Evolutionary conservation across 2,797 vertebrate genomes (phyloP).

Genomic region (Sebastes hubbsi): DNA sequence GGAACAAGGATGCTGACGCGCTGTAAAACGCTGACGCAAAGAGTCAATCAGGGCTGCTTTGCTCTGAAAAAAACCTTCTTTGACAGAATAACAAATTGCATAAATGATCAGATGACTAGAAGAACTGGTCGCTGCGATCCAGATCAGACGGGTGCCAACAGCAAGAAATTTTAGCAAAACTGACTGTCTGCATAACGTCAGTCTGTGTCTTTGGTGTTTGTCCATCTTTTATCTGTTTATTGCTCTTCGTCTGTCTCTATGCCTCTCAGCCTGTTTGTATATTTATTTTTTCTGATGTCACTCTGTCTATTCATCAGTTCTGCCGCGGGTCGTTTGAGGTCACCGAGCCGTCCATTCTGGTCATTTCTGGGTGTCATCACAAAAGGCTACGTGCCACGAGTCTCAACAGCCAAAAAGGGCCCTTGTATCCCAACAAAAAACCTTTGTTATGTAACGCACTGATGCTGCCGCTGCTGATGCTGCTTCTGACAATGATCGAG

Average conservation of each 20-base stretch:
- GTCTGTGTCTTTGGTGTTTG: slow-evolving; percentile 8
- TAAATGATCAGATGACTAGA: slow-evolving; percentile 52
- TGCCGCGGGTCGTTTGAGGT: slow-evolving; percentile 57
- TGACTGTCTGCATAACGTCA: slow-evolving; percentile 11
- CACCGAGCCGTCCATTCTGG: slow-evolving; percentile 61
- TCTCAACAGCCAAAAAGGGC: slow-evolving; percentile 65
- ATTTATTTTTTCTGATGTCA: slow-evolving; percentile 42
- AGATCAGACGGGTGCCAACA: slow-evolving; percentile 1
- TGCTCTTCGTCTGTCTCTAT: slow-evolving; percentile 9
- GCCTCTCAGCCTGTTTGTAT: slow-evolving; percentile 33
- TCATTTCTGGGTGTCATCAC: slow-evolving; percentile 74
- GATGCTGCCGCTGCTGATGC: slow-evolving; percentile 61
- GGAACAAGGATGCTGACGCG: slow-evolving; percentile 21
- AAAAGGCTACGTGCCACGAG: slow-evolving; percentile 67
- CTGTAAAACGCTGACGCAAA: slow-evolving; percentile 44
- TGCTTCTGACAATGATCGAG: slow-evolving; percentile 47
- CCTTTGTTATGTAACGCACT: slow-evolving; percentile 79
- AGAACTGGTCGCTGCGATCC: neutral
- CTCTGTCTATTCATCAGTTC: slow-evolving; percentile 60
- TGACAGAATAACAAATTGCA: slow-evolving; percentile 39
- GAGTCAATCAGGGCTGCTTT: slow-evolving; percentile 7
- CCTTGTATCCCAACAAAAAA: slow-evolving; percentile 66
- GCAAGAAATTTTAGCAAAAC: neutral
- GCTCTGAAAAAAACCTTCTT: slow-evolving; percentile 2
- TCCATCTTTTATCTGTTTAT: slow-evolving; percentile 12